A percentile compares a stretch with the other conserved stretches of the same genome.
Evolutionary conservation across 2,113 vertebrate species (phyloP).

Genomic region (Cebidichthys violaceus): DNA sequence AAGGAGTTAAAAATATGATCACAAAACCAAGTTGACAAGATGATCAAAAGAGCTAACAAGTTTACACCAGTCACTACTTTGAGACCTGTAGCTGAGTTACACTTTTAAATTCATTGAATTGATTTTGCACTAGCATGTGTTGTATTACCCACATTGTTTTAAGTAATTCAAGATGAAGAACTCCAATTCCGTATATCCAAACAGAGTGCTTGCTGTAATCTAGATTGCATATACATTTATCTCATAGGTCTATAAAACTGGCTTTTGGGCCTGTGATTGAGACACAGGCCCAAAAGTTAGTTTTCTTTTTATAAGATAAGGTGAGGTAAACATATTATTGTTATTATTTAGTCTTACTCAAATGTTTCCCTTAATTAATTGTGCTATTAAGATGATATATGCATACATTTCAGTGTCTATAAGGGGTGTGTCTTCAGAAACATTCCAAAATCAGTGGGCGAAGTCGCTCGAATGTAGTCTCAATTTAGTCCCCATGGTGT

Average conservation of each 20-base stretch:
- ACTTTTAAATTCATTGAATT: background rate
- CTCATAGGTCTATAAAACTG: no score
- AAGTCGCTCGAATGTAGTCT: constrained; percentile 40
- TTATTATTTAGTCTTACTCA: background rate
- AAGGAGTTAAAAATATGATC: background rate
- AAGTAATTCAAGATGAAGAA: background rate
- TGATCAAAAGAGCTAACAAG: background rate
- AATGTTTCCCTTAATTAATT: background rate
- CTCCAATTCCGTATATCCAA: background rate
- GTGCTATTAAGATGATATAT: background rate
- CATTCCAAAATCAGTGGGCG: constrained; percentile 6
- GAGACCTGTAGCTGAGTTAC: background rate
- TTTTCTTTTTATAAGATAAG: background rate
- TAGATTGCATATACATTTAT: background rate
- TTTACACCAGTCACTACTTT: background rate
- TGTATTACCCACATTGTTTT: background rate
- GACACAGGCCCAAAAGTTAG: background rate
- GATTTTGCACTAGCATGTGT: background rate
- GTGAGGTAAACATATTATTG: background rate
- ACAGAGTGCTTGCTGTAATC: background rate
- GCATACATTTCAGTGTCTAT: background rate
- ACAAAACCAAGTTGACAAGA: background rate
- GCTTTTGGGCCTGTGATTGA: background rate
- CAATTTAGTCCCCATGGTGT: constrained; percentile 32
- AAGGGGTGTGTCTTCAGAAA: background rate